phyloP scores from a whole-genome alignment of 1,140 invertebrate genomes.

The Tribolium madens region DNA sequence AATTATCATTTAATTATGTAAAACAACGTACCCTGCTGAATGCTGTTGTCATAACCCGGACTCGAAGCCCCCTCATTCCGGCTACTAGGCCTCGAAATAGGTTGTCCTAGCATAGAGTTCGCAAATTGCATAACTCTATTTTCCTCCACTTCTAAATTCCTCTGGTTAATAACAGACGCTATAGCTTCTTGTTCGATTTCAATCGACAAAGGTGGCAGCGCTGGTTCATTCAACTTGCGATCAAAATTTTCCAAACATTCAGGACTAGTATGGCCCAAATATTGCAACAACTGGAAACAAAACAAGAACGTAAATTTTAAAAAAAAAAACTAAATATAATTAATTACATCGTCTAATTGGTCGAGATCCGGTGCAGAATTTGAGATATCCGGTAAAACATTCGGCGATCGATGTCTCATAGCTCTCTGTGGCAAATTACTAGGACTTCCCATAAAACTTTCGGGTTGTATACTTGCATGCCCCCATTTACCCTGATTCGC shows the following conservation, averaged over 20 bases:
- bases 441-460: slow-evolving; percentile 65
- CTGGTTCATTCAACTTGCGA: slow-evolving; percentile 78
- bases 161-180: slow-evolving; percentile 83
- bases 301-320: slow-evolving; percentile 42
- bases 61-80: slow-evolving; percentile 18
- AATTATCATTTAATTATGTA: not conserved
- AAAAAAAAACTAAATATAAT: slow-evolving; percentile 38
- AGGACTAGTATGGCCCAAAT: slow-evolving; percentile 92
- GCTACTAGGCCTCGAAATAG: slow-evolving; percentile 55
- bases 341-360: slow-evolving; percentile 90
- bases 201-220: slow-evolving; percentile 74
- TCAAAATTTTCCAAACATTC: slow-evolving; percentile 85
- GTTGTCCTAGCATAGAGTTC: slow-evolving; percentile 59
- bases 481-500: slow-evolving; percentile 52
- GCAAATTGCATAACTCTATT: slow-evolving; percentile 55
- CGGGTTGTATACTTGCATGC: slow-evolving; percentile 57
- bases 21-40: slow-evolving; percentile 43
- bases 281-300: slow-evolving; percentile 80
- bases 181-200: slow-evolving; percentile 87
- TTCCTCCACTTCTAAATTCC: slow-evolving; percentile 79
- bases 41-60: slow-evolving; percentile 35
- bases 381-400: slow-evolving; percentile 83
- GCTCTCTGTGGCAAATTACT: slow-evolving; percentile 73
- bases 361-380: slow-evolving; percentile 90
- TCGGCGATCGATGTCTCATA: slow-evolving; percentile 77